Percentiles rank a stretch among this genome's conserved stretches.
Evolutionary conservation across 2,113 vertebrate genomes (phyloP).

Genomic region (Prochilodus magdalenae): DNA sequence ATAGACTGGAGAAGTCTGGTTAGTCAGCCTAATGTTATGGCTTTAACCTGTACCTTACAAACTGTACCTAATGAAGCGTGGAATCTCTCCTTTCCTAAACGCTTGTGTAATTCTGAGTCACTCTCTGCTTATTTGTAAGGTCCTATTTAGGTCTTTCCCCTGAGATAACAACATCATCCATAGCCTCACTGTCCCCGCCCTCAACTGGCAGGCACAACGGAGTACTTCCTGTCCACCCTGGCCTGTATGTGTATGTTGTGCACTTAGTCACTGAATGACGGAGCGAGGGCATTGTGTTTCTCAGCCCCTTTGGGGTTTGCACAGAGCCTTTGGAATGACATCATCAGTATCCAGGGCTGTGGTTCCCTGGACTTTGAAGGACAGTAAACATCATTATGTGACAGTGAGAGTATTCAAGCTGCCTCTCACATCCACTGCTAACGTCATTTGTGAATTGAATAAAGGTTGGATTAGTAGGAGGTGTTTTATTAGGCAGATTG

Average conservation of each 20-base stretch:
- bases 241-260: slow-evolving; percentile 10
- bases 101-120: slow-evolving; percentile 8
- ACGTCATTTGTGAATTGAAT: neutral
- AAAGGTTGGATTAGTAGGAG: no score
- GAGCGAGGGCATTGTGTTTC: slow-evolving; percentile 39
- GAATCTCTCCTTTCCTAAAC: neutral
- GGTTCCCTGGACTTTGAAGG: neutral
- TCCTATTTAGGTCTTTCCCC: slow-evolving; percentile 29
- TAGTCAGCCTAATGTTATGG: neutral
- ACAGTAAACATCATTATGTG: slow-evolving; percentile 7
- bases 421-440: neutral
- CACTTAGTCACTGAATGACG: slow-evolving; percentile 32
- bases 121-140: slow-evolving; percentile 28
- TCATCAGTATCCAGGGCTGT: neutral
- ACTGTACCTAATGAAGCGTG: neutral
- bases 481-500: no score
- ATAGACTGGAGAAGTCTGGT: neutral
- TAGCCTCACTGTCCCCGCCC: neutral
- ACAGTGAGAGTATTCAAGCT: neutral
- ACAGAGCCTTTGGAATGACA: slow-evolving; percentile 26
- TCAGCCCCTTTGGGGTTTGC: slow-evolving; percentile 19
- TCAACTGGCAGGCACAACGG: slow-evolving; percentile 26
- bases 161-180: slow-evolving; percentile 26
- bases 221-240: slow-evolving; percentile 27
- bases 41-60: neutral